Percentiles rank a stretch among this genome's conserved stretches.
Conservation (phyloP, 2,113 vertebrate species). For the human (Homo sapiens) region DNA sequence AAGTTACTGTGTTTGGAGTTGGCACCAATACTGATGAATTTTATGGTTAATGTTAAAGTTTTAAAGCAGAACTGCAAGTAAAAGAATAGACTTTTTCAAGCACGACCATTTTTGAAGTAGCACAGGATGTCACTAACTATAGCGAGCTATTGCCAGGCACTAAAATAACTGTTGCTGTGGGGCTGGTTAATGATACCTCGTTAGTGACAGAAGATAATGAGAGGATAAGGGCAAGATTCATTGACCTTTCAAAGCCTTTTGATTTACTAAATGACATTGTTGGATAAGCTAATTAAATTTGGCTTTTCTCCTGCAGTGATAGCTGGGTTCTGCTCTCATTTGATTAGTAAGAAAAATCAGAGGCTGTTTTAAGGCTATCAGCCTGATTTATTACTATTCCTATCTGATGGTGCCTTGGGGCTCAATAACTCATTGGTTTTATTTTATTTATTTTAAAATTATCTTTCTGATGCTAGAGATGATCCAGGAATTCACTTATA, state of each 20-base stretch:
- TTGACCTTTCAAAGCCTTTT: slow-evolving; percentile 86
- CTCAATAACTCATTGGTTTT: slow-evolving; percentile 80
- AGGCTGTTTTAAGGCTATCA: slow-evolving; percentile 74
- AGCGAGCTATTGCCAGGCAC: slow-evolving; percentile 15
- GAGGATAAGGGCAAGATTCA: slow-evolving; percentile 85
- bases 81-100: background rate
- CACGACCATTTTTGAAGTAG: slow-evolving; percentile 36
- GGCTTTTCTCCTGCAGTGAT: slow-evolving; percentile 81
- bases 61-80: background rate
- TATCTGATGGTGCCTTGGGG: slow-evolving; percentile 78
- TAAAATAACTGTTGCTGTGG: slow-evolving; percentile 69
- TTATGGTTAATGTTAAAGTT: background rate
- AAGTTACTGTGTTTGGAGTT: background rate
- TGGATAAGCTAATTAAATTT: slow-evolving; percentile 88
- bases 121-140: slow-evolving; percentile 38
- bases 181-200: slow-evolving; percentile 82
- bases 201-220: slow-evolving; percentile 85
- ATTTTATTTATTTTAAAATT: slow-evolving; percentile 81
- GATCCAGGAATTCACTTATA: slow-evolving; percentile 76
- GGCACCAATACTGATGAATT: background rate
- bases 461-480: slow-evolving; percentile 76
- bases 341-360: slow-evolving; percentile 83
- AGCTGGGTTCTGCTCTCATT: slow-evolving; percentile 81
- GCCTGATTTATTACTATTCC: slow-evolving; percentile 81
- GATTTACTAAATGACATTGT: slow-evolving; percentile 86